Evolutionary conservation across 2,797 vertebrate genomes (phyloP), one percentile per base, ranked within the genome.

Genomic region (Crenichthys baileyi): DNA sequence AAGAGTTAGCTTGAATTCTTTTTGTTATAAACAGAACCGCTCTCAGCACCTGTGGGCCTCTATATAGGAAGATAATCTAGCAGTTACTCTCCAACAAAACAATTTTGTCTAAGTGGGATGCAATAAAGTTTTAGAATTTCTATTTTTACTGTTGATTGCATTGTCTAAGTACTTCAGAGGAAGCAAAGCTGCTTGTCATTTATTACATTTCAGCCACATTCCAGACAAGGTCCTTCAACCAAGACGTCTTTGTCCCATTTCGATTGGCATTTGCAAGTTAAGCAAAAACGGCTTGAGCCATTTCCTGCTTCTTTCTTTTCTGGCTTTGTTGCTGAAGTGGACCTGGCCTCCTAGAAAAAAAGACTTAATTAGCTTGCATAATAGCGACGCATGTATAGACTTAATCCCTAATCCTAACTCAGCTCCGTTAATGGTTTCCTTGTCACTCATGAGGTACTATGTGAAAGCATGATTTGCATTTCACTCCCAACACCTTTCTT

Each of bases 341-440:
- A 93, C 91, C 92, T 93, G 93, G 94, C 93, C 94, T 91, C 92
- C 56, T 74, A 71, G 83, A 92, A 93, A 92, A 94, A 93, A 93
- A 93, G 90, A 78, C 77, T 85, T 96, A 96, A 96, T 96, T 95
- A 96, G 93, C 88, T 91, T 90, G 92, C 96, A 95, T 95, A 96
- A 96, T 95, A 94, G 95, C 94, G 85, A 90, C 92, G 92, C 94
- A 95, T 95, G 93, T 95, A 92, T 92, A 90, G 95, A 94, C 92
- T 94, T 96, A 96, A 96, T 95, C 96, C 95, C 92, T 90, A 93
- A 89, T 90, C 92, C 91, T 86, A 89, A 92, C 72, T 79, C 89
- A 85, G 85, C 87, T 88, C 93, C 83, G 90, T 94, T 96, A 96
- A 96, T 96, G 94, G 94, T 94, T 96, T 95, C 95, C 95, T 94